Evolutionary conservation across 2,888 invertebrate genomes (phyloP), one percentile per base, ranked within the genome.

Genomic region (Teleogryllus oceanicus): DNA sequence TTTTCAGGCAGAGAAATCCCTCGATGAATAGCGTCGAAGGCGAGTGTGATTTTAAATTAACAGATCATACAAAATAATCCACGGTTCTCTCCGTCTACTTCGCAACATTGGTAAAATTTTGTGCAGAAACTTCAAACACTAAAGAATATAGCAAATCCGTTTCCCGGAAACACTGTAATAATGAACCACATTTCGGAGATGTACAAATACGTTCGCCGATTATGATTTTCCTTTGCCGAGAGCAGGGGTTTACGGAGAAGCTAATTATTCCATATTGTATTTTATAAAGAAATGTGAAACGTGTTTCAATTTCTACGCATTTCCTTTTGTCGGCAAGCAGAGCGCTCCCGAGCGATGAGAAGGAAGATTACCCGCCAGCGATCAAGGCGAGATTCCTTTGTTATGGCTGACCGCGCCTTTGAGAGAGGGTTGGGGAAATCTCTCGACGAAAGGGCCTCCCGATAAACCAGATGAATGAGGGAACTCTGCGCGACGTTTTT

Each of bases 121-220:
- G 62, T 18, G 13, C 16, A 11, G 62, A 11, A 13, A 62, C 62
- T 18, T 62, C 16, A 16, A 62, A 62, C 62, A 62, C 16, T 37
- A 37, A 62, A 62, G n/a, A n/a, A 62, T 62, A 13, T 62, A 62
- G n/a, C 11, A 18, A 62, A 62, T 62, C 62, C n/a, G 62, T 62
- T 62, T 62, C 62, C 62, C n/a, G 62, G 62, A n/a, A 62, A 62
- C 62, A n/a, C 62, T 62, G 62, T 16, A 62, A 62, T 62, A 62
- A 62, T 62, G 13, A 62, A n/a, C n/a, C n/a, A n/a, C n/a, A 62
- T 62, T 62, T 13, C 13, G 62, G n/a, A 16, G 62, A 2, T 62
- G 4, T 18, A 62, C 62, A 13, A 62, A n/a, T 62, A 62, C 13
- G 62, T n/a, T 11, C n/a, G 4, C n/a, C n/a, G 16, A 62, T 13